phyloP scores from a whole-genome alignment of 2,797 vertebrate genomes.

The Petrocephalus schoutedeni region DNA sequence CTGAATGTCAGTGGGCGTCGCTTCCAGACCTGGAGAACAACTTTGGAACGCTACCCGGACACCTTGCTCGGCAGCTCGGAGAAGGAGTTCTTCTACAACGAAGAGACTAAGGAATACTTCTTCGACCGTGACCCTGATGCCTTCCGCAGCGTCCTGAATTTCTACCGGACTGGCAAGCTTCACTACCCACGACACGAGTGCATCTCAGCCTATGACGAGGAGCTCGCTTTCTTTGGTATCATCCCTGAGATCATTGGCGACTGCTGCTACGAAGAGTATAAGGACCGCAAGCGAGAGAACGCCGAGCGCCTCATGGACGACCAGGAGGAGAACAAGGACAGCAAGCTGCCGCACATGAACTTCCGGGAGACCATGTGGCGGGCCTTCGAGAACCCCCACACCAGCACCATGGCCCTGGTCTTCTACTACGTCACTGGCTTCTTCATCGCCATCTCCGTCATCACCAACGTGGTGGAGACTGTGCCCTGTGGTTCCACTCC shows the following conservation, averaged over 20 bases:
- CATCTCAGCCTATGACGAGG: constrained; percentile 93
- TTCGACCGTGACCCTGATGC: constrained; percentile 94
- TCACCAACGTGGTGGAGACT: constrained; percentile 95
- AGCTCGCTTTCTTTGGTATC: constrained; percentile 93
- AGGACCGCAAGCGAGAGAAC: constrained; percentile 92
- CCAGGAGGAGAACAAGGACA: constrained; percentile 91
- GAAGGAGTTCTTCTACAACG: constrained; percentile 97
- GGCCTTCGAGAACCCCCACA: constrained; percentile 97
- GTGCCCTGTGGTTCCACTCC: constrained; percentile 83
- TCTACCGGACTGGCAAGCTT: constrained; percentile 95
- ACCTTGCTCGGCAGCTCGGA: constrained; percentile 92
- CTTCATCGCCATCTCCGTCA: constrained; percentile 95
- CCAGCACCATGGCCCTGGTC: constrained; percentile 96
- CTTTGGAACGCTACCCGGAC: constrained; percentile 92
- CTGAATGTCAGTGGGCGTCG: constrained; percentile 91
- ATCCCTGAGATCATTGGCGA: constrained; percentile 96
- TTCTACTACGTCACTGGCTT: constrained; percentile 99
- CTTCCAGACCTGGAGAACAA: constrained; percentile 97
- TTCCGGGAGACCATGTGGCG: constrained; percentile 96
- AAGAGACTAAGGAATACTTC: constrained; percentile 97
- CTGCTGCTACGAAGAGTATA: constrained; percentile 99
- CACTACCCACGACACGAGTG: constrained; percentile 95
- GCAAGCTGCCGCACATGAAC: constrained; percentile 80
- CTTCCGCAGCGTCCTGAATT: constrained; percentile 93
- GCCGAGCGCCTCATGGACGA: constrained; percentile 89